phyloP scores from a whole-genome alignment of 2,797 vertebrate genomes.

The Neomorphus geoffroyi region DNA sequence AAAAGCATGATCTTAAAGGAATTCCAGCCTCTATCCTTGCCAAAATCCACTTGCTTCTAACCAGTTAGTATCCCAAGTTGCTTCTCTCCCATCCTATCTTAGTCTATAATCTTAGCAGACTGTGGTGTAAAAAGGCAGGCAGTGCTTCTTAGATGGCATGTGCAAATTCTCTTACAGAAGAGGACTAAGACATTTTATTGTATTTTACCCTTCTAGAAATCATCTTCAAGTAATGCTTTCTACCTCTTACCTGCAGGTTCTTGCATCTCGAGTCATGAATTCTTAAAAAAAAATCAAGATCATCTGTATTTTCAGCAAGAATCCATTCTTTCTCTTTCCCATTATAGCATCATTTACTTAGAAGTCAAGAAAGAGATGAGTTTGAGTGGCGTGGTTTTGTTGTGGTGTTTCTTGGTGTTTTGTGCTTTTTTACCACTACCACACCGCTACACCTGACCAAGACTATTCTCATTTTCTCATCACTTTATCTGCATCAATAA shows the following conservation, averaged over 20 bases:
- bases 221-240: not conserved
- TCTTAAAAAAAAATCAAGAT: not conserved
- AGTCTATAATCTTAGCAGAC: not conserved
- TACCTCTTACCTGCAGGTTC: not conserved
- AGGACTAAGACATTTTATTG: not conserved
- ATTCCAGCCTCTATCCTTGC: not conserved
- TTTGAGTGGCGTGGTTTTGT: not conserved
- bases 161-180: not conserved
- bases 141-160: not conserved
- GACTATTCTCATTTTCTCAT: not conserved
- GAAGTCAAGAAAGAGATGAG: not conserved
- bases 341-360: not conserved
- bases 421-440: not conserved
- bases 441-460: not conserved
- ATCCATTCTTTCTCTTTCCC: not conserved
- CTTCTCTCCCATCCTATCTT: not conserved
- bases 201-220: not conserved
- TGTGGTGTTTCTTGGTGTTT: not conserved
- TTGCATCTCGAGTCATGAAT: not conserved
- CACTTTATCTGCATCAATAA: not conserved
- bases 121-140: not conserved
- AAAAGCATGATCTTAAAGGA: not conserved
- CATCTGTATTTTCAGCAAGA: not conserved
- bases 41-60: not conserved
- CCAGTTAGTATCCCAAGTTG: not conserved